Evolutionary conservation across 2,888 invertebrate species (phyloP).

Genomic region (Laspeyria flexula): DNA sequence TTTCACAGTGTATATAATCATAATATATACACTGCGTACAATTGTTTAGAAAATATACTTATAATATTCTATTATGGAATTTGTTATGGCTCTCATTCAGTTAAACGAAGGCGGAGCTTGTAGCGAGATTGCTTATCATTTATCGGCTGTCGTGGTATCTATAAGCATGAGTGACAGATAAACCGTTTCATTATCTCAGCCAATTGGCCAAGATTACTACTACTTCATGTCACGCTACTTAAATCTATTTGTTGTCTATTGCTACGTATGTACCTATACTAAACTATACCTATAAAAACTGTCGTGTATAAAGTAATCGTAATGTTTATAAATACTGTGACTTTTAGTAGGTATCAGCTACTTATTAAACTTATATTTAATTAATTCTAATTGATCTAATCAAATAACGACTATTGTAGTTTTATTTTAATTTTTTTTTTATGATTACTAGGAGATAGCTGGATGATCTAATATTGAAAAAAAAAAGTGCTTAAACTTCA

Average conservation of each 20-base stretch:
- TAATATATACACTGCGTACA: too few species aligned
- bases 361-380: too few species aligned
- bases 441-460: too few species aligned
- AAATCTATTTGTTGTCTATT: background rate
- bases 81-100: background rate
- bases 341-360: too few species aligned
- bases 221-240: conserved; percentile 15
- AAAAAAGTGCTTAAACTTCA: too few species aligned
- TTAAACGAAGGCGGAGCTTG: background rate
- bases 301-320: background rate
- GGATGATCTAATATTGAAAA: too few species aligned
- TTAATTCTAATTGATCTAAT: background rate
- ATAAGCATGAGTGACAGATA: conserved; percentile 42
- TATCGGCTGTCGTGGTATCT: conserved; percentile 31
- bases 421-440: too few species aligned
- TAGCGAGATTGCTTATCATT: conserved; percentile 18
- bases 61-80: background rate
- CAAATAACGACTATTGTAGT: background rate
- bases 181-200: conserved; percentile 35
- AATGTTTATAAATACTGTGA: background rate
- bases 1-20: background rate
- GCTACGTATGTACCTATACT: background rate
- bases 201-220: conserved; percentile 37
- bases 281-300: too few species aligned
- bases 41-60: too few species aligned